Conservation (phyloP, 2,113 vertebrate species). For the Catharus fuscescens region DNA sequence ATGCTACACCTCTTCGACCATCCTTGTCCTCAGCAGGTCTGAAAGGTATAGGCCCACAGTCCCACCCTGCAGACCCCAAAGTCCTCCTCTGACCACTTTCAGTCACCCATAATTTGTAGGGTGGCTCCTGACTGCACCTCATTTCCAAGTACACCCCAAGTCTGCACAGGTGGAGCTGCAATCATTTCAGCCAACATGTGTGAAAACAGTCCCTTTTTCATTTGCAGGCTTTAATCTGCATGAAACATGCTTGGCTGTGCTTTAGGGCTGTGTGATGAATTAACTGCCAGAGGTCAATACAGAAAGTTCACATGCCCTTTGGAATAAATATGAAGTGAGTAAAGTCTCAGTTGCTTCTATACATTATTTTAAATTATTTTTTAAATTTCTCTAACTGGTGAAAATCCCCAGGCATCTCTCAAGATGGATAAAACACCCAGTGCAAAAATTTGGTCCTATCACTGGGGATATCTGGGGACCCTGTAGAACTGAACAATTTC, state of each 20-base stretch:
- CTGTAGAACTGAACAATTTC: conserved; percentile 33
- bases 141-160: not conserved
- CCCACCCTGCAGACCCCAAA: not conserved
- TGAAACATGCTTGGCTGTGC: not conserved
- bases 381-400: not conserved
- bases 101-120: not conserved
- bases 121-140: not conserved
- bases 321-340: not conserved
- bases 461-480: not conserved
- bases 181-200: rapidly evolving
- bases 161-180: not conserved
- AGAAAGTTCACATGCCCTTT: not conserved
- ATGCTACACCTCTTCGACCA: not conserved
- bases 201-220: not conserved
- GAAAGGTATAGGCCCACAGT: not conserved
- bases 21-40: not conserved
- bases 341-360: not conserved
- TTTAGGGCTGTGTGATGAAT: not conserved
- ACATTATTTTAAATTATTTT: not conserved
- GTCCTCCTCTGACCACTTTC: not conserved
- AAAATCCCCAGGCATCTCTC: not conserved
- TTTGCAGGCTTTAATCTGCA: not conserved
- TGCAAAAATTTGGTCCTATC: not conserved
- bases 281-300: not conserved
- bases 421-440: not conserved